Evolutionary conservation across 1,140 invertebrate genomes (phyloP).

Genomic region (Drosophila tsacasi): DNA sequence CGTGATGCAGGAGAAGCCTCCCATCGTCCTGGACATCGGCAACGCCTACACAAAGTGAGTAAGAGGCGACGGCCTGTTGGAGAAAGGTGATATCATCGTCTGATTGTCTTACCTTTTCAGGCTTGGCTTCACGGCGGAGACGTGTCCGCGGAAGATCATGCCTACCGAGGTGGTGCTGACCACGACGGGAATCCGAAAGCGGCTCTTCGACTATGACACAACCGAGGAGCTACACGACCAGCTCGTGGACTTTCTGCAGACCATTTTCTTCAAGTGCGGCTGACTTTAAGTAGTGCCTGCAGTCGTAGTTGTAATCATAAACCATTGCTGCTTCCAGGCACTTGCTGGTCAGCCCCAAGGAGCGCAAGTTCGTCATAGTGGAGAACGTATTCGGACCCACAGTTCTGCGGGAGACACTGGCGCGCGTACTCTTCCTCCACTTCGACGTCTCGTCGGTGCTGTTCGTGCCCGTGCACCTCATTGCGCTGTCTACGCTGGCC

Average conservation of each 20-base stretch:
- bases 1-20: constrained; percentile 93
- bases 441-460: constrained; percentile 93
- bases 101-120: constrained; percentile 86
- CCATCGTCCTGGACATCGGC: constrained; percentile 96
- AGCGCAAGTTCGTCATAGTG: constrained; percentile 94
- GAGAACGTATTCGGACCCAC: constrained; percentile 95
- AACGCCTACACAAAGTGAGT: constrained; percentile 96
- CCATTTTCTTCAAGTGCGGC: constrained; percentile 93
- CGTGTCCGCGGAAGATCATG: constrained; percentile 94
- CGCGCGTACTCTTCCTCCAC: constrained; percentile 96
- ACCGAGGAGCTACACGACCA: constrained; percentile 93
- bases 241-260: constrained; percentile 95
- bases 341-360: constrained; percentile 96
- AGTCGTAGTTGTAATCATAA: constrained; percentile 16
- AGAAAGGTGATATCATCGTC: constrained; percentile 64
- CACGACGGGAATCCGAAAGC: constrained; percentile 87
- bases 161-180: constrained; percentile 91
- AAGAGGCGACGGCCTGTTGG: not conserved
- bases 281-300: constrained; percentile 22
- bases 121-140: constrained; percentile 96
- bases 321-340: constrained; percentile 87
- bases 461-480: constrained; percentile 92
- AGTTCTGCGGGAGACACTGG: constrained; percentile 93
- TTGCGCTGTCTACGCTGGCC: constrained; percentile 92
- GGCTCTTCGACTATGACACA: constrained; percentile 90